Evolutionary conservation across 2,888 invertebrate genomes (phyloP).

Genomic region (Azorinus chamasolen): DNA sequence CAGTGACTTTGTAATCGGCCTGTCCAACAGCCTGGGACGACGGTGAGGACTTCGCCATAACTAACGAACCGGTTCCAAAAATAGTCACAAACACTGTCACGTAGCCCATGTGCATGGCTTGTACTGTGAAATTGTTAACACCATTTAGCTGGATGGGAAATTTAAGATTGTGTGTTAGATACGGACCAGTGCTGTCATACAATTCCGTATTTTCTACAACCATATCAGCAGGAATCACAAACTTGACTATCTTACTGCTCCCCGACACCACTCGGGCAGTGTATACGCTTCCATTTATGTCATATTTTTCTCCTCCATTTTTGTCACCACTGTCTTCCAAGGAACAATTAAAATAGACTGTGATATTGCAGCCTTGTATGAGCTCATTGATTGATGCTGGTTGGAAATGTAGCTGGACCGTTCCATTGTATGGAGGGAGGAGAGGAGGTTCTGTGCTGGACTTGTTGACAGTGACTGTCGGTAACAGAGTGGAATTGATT

Average conservation of each 20-base stretch:
- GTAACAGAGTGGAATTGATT: constrained; percentile 52
- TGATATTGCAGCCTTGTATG: constrained; percentile 74
- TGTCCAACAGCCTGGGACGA: constrained; percentile 70
- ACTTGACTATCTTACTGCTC: constrained; percentile 46
- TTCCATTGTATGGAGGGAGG: constrained; percentile 68
- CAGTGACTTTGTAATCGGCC: constrained; percentile 72
- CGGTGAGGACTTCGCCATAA: constrained; percentile 64
- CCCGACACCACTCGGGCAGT: constrained; percentile 47
- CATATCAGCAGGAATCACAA: constrained; percentile 63
- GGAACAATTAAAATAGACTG: constrained; percentile 79
- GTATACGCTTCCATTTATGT: constrained; percentile 37
- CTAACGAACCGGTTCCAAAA: constrained; percentile 67
- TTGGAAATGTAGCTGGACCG: constrained; percentile 77
- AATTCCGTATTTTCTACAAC: constrained; percentile 45
- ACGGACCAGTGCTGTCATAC: constrained; percentile 35
- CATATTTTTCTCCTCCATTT: constrained; percentile 35
- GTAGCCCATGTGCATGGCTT: constrained; percentile 80
- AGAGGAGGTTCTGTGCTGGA: constrained; percentile 25
- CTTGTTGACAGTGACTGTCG: constrained; percentile 52
- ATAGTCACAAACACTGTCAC: constrained; percentile 79
- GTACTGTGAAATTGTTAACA: constrained; percentile 72
- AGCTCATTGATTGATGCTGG: constrained; percentile 79
- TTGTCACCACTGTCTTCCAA: constrained; percentile 50
- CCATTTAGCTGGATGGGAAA: constrained; percentile 68
- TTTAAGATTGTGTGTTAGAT: constrained; percentile 52